Percentiles rank a stretch among this genome's conserved stretches.
Evolutionary conservation across 2,888 invertebrate species (phyloP).

Genomic region (Xylocampa areola): DNA sequence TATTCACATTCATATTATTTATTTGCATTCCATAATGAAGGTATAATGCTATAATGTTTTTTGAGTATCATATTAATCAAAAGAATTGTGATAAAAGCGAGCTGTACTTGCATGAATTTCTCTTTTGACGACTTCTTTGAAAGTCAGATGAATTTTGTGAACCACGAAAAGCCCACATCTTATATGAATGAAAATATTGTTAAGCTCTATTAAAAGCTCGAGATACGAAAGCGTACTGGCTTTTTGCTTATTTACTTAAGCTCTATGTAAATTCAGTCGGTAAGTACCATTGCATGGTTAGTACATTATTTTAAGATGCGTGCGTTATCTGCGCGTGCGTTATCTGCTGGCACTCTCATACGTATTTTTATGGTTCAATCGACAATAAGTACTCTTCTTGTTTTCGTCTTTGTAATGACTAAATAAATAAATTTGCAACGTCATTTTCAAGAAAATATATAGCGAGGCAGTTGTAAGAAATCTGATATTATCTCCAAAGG

Average conservation of each 20-base stretch:
- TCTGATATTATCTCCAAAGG: too few species aligned
- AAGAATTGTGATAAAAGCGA: too few species aligned
- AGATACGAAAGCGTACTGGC: constrained; percentile 36
- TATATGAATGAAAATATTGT: constrained; percentile 9
- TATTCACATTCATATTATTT: too few species aligned
- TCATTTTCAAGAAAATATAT: constrained; percentile 1
- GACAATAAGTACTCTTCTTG: too few species aligned
- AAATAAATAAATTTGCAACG: constrained; percentile 14
- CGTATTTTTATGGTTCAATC: too few species aligned
- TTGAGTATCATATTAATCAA: too few species aligned
- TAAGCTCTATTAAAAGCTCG: constrained; percentile 35
- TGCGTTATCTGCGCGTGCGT: too few species aligned
- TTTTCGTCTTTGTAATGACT: constrained; percentile 36
- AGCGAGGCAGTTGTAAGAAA: not conserved
- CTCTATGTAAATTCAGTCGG: constrained; percentile 46
- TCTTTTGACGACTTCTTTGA: not conserved
- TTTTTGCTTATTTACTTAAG: constrained; percentile 53
- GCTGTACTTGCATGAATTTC: too few species aligned
- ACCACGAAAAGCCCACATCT: constrained; percentile 2
- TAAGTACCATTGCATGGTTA: too few species aligned
- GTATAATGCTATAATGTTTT: too few species aligned
- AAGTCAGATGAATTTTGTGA: not conserved
- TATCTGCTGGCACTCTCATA: constrained; percentile 26
- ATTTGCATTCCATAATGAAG: too few species aligned
- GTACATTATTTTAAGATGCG: constrained; percentile 44